phyloP scores from a whole-genome alignment of 2,888 invertebrate species.

The Oscheius sp. region DNA sequence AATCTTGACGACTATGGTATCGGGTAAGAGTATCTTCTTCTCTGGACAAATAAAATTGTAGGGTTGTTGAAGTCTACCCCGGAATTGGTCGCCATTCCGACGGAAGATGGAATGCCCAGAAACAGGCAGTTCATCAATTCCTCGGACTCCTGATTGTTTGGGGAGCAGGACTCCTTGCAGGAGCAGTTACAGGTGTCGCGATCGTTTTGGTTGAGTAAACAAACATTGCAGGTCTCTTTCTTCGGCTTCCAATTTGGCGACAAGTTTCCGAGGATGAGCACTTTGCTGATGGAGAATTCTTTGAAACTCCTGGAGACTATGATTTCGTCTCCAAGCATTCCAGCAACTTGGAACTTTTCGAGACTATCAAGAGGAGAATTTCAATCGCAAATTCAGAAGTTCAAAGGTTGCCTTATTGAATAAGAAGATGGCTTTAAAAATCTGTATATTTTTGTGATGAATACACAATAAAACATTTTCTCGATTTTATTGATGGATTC shows the following conservation, averaged over 20 bases:
- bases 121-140: conserved; percentile 86
- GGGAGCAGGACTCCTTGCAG: conserved; percentile 81
- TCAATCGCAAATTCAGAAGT: background rate
- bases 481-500: no score
- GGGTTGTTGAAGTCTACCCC: conserved; percentile 51
- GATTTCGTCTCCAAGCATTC: conserved; percentile 7
- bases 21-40: conserved; percentile 14
- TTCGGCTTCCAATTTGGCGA: conserved; percentile 58
- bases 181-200: conserved; percentile 79
- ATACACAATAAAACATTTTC: no score
- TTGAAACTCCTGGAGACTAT: conserved; percentile 67
- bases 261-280: conserved; percentile 64
- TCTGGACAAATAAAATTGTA: background rate
- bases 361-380: conserved; percentile 9
- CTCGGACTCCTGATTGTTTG: conserved; percentile 82
- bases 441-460: no score
- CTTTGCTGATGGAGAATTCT: conserved; percentile 66
- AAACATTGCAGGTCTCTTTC: conserved; percentile 48
- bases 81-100: conserved; percentile 33
- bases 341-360: background rate
- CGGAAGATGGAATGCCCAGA: conserved; percentile 77
- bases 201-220: background rate
- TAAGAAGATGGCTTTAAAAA: background rate
- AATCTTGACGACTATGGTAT: conserved; percentile 34
- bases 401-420: conserved; percentile 1